Conservation (phyloP, 2,113 vertebrate species). For the Larimichthys crocea region DNA sequence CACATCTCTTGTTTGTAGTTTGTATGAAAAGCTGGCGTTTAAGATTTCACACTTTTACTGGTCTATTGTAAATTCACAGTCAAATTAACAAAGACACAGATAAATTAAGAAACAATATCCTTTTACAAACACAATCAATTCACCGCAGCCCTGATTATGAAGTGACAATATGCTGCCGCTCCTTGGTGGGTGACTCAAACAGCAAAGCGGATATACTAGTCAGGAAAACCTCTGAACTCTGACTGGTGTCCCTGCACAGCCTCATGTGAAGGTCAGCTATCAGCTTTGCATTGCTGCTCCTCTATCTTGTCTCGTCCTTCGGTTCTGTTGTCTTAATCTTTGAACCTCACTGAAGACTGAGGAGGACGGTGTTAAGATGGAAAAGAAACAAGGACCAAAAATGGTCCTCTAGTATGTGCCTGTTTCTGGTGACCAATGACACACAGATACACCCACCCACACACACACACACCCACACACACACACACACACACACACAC, state of each 20-base stretch:
- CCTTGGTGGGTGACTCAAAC: slow-evolving; percentile 26
- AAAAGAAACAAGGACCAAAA: slow-evolving; percentile 63
- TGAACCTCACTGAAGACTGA: slow-evolving; percentile 35
- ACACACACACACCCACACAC: slow-evolving; percentile 7
- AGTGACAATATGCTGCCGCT: neutral
- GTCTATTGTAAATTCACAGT: neutral
- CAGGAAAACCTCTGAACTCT: slow-evolving; percentile 27
- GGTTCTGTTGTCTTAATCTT: slow-evolving; percentile 43
- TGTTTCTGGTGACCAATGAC: slow-evolving; percentile 54
- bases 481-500: slow-evolving; percentile 20
- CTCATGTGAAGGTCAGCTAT: slow-evolving; percentile 61
- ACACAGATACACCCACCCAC: slow-evolving; percentile 11
- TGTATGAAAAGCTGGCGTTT: neutral
- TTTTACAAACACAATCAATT: slow-evolving; percentile 10
- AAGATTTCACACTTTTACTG: neutral
- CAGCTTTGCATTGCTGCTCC: neutral
- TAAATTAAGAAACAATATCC: neutral
- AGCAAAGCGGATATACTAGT: slow-evolving; percentile 11
- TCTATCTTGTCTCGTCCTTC: slow-evolving; percentile 17
- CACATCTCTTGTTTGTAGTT: neutral
- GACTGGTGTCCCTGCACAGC: slow-evolving; percentile 23
- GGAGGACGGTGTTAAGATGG: slow-evolving; percentile 22
- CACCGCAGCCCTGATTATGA: neutral
- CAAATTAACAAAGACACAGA: neutral
- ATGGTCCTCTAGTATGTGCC: slow-evolving; percentile 53